These are phyloP conservation scores for Drosophila atripex DNA, from an alignment of 2,888 invertebrate species.

Conservation along the genomic window DNA sequence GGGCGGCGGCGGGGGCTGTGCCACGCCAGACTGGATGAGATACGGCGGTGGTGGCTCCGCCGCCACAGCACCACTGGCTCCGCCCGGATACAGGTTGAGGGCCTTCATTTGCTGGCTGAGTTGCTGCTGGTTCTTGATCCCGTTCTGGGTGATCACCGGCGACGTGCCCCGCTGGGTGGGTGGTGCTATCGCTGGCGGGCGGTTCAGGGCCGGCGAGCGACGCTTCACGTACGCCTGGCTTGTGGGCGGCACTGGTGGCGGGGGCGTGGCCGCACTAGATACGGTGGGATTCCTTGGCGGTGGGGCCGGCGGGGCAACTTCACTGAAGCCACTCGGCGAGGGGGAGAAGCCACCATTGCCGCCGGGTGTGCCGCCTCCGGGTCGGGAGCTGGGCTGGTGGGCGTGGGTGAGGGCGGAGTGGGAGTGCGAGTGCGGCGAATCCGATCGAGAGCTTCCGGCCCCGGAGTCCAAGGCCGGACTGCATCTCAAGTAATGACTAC, in stretches of 20 bases:
- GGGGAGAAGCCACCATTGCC: slow-evolving; percentile 85
- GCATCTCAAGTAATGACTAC: slow-evolving; percentile 88
- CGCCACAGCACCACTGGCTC: slow-evolving; percentile 87
- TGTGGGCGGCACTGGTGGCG: slow-evolving; percentile 86
- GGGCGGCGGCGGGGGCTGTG: slow-evolving; percentile 86
- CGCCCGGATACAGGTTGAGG: slow-evolving; percentile 89
- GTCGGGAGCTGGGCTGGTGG: slow-evolving; percentile 27
- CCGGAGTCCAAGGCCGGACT: slow-evolving; percentile 95
- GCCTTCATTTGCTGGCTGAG: slow-evolving; percentile 95
- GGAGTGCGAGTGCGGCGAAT: slow-evolving; percentile 91
- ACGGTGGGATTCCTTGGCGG: slow-evolving; percentile 90
- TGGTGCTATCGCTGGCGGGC: slow-evolving; percentile 85
- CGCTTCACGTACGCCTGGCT: slow-evolving; percentile 89
- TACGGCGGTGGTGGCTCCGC: slow-evolving; percentile 90
- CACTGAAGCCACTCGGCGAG: slow-evolving; percentile 86
- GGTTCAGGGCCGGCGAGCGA: slow-evolving; percentile 90
- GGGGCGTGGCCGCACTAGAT: slow-evolving; percentile 84
- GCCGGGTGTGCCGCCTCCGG: slow-evolving; percentile 80
- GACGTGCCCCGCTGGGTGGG: slow-evolving; percentile 90
- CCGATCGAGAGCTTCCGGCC: slow-evolving; percentile 94
- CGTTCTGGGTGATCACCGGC: slow-evolving; percentile 80
- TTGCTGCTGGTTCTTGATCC: slow-evolving; percentile 94
- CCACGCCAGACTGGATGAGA: slow-evolving; percentile 85
- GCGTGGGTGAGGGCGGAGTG: slow-evolving; percentile 85
- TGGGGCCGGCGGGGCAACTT: slow-evolving; percentile 88